Conservation (phyloP, 2,113 vertebrate genomes). For the Pyrgilauda ruficollis region DNA sequence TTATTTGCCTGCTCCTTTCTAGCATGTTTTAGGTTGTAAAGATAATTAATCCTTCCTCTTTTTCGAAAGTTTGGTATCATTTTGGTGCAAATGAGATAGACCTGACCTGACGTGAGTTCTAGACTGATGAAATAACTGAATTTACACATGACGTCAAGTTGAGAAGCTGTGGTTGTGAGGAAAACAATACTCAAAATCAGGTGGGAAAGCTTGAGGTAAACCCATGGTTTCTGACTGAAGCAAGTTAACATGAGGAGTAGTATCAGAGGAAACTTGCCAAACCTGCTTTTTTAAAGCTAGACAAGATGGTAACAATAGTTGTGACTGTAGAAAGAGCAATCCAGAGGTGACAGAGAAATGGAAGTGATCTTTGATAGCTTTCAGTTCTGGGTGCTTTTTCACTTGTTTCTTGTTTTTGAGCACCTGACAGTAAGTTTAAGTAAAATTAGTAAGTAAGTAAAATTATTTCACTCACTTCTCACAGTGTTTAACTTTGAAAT, state of each 20-base stretch:
- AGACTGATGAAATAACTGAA: neutral
- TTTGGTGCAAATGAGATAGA: neutral
- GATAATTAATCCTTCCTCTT: neutral
- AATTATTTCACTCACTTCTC: neutral
- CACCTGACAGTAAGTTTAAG: neutral
- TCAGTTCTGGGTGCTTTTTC: neutral
- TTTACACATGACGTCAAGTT: neutral
- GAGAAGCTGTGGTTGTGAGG: neutral
- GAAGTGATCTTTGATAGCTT: neutral
- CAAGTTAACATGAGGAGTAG: neutral
- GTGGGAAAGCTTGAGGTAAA: neutral
- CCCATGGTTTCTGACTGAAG: neutral
- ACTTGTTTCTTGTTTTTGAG: neutral
- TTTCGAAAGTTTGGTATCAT: fast-evolving
- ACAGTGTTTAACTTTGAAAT: neutral
- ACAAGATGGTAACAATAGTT: neutral
- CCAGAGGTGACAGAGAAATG: neutral
- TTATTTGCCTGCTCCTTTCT: neutral
- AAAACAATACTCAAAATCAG: neutral
- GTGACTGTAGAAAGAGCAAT: neutral
- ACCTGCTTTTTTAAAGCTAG: neutral
- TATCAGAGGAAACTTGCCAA: neutral
- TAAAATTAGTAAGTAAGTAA: too few relatives aligned
- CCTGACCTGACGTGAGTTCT: neutral
- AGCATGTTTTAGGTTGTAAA: neutral